Evolutionary conservation across 2,113 vertebrate species (phyloP).

Genomic region (Leucopsar rothschildi): DNA sequence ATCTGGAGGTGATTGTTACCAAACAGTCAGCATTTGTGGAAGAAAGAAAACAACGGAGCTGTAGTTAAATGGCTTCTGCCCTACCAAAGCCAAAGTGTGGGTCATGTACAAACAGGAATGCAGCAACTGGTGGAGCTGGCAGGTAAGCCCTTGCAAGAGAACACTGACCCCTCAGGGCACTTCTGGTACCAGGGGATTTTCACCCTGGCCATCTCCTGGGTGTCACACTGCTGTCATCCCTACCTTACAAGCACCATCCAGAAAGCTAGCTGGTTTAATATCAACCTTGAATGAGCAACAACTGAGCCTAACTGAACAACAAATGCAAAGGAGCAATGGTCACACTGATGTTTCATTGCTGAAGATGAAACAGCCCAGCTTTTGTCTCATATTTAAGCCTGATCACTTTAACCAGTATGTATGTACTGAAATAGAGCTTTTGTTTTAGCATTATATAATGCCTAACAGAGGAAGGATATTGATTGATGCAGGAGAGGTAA

Average conservation of each 20-base stretch:
- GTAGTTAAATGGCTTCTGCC: not conserved
- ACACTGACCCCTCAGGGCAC: not conserved
- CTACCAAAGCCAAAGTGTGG: not conserved
- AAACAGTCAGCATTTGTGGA: not conserved
- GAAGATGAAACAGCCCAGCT: not conserved
- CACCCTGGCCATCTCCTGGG: not conserved
- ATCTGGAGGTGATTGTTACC: not conserved
- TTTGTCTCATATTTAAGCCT: not conserved
- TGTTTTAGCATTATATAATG: not conserved
- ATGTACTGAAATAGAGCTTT: not conserved
- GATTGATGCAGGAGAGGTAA: not conserved
- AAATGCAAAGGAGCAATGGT: not conserved
- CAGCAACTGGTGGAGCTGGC: not conserved
- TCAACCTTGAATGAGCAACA: not conserved
- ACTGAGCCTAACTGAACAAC: not conserved
- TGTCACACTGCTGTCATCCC: not conserved
- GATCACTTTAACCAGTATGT: not conserved
- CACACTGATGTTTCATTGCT: not conserved
- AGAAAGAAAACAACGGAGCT: not conserved
- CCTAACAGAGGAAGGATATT: not conserved
- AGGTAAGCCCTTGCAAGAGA: not conserved
- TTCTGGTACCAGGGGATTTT: not conserved
- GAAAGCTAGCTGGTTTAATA: not conserved
- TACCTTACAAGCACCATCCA: not conserved
- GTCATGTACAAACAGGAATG: rapidly evolving